A percentile compares a stretch with the other conserved stretches of the same genome.
Evolutionary conservation across 2,888 invertebrate species (phyloP).

Genomic region (Drosophila greeni): DNA sequence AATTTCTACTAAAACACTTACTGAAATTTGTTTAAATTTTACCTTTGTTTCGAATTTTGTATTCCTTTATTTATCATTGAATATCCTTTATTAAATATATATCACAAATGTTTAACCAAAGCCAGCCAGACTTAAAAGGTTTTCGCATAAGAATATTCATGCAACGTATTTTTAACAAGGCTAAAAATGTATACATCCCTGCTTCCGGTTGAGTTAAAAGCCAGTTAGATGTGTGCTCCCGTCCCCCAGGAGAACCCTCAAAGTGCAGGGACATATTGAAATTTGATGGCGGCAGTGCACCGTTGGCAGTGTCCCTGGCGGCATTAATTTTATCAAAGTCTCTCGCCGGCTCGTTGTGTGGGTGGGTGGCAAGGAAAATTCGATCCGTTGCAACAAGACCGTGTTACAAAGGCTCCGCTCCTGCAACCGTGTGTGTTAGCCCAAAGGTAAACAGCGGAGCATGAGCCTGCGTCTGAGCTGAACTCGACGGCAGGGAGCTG

Average conservation of each 20-base stretch:
- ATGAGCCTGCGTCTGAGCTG: constrained; percentile 3
- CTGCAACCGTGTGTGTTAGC: background rate
- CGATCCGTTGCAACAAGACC: constrained; percentile 44
- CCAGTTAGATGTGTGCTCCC: constrained; percentile 15
- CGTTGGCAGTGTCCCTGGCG: constrained; percentile 21
- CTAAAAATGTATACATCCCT: background rate
- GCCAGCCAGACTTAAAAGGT: background rate
- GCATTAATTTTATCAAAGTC: constrained; percentile 43
- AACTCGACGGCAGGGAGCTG: constrained; percentile 4
- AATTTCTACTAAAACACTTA: no score
- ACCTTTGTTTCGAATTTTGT: background rate
- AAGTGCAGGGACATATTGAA: constrained; percentile 49
- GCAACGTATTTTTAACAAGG: background rate
- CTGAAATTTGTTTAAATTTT: background rate
- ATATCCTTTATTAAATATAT: background rate
- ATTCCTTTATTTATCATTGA: no score
- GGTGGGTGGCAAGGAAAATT: constrained; percentile 34
- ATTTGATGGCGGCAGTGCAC: constrained; percentile 31
- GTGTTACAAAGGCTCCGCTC: constrained; percentile 58
- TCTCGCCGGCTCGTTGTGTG: constrained; percentile 8
- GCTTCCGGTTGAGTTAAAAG: constrained; percentile 17
- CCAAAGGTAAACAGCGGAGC: constrained; percentile 34
- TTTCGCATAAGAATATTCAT: background rate
- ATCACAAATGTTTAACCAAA: background rate
- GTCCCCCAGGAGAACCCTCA: constrained; percentile 24